Conservation (phyloP, 2,888 invertebrate genomes). For the Mythimna albipuncta region DNA sequence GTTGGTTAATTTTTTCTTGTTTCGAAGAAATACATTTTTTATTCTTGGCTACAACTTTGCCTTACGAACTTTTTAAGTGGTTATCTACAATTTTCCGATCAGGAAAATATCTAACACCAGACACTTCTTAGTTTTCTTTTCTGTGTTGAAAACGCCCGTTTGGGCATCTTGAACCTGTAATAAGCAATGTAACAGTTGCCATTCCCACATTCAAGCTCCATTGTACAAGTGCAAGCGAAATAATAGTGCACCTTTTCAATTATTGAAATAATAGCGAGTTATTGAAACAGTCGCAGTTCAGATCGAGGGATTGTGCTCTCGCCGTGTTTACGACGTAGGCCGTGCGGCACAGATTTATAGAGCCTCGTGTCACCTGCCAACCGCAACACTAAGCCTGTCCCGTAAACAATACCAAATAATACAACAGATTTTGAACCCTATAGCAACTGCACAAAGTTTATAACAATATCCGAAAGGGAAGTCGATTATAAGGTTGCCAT, state of each 20-base stretch:
- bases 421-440: constrained; percentile 67
- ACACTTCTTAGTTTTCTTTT: neutral
- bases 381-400: constrained; percentile 81
- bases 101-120: neutral
- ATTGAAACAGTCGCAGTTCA: constrained; percentile 78
- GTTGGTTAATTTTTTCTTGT: constrained; percentile 34
- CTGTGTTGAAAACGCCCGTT: constrained; percentile 13
- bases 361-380: constrained; percentile 85
- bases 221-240: constrained; percentile 56
- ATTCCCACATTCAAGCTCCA: constrained; percentile 57
- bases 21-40: constrained; percentile 22
- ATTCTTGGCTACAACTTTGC: neutral
- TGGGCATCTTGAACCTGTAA: constrained; percentile 28
- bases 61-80: constrained; percentile 13
- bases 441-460: constrained; percentile 63
- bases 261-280: constrained; percentile 77
- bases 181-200: constrained; percentile 36
- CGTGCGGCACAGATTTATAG: constrained; percentile 83
- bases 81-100: constrained; percentile 17
- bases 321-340: constrained; percentile 79
- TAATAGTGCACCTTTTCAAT: constrained; percentile 66
- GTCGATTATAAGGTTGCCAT: constrained; percentile 53
- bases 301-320: constrained; percentile 79
- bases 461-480: constrained; percentile 45
- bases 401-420: constrained; percentile 69